Conservation (phyloP, 64 coral and sea anemone genomes). For the Porites australiensis region DNA sequence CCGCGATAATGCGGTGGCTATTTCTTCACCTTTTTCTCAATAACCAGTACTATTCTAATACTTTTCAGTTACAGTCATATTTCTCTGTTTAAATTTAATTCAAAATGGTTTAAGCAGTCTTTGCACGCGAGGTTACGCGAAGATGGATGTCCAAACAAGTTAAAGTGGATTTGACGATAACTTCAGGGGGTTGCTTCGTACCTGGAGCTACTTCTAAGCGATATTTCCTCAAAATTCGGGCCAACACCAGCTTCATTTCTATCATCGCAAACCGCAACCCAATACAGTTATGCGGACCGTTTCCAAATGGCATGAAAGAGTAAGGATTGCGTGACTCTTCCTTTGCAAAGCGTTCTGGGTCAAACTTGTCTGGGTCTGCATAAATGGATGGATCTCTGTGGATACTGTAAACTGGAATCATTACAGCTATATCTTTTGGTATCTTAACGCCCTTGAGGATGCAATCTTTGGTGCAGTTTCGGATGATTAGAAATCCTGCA, state of each 20-base stretch:
- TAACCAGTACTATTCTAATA: too few species aligned
- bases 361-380: slow-evolving; percentile 61
- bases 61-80: too few species aligned
- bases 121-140: background rate
- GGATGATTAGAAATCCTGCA: background rate
- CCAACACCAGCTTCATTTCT: slow-evolving; percentile 60
- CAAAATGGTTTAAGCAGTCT: background rate
- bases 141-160: background rate
- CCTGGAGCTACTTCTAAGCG: background rate
- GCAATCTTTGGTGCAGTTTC: slow-evolving; percentile 29
- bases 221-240: slow-evolving; percentile 46
- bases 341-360: slow-evolving; percentile 62
- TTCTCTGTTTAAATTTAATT: too few species aligned
- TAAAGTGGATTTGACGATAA: background rate
- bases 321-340: slow-evolving; percentile 66
- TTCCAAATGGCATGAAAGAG: slow-evolving; percentile 58
- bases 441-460: slow-evolving; percentile 61
- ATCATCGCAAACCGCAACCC: slow-evolving; percentile 65
- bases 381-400: slow-evolving; percentile 52
- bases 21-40: too few species aligned
- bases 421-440: background rate
- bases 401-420: slow-evolving; percentile 57
- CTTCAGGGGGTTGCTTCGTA: slow-evolving; percentile 47
- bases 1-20: too few species aligned
- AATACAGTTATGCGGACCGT: slow-evolving; percentile 63